Conservation (phyloP, 1,140 invertebrate genomes). For the Aleiodes sp. region DNA sequence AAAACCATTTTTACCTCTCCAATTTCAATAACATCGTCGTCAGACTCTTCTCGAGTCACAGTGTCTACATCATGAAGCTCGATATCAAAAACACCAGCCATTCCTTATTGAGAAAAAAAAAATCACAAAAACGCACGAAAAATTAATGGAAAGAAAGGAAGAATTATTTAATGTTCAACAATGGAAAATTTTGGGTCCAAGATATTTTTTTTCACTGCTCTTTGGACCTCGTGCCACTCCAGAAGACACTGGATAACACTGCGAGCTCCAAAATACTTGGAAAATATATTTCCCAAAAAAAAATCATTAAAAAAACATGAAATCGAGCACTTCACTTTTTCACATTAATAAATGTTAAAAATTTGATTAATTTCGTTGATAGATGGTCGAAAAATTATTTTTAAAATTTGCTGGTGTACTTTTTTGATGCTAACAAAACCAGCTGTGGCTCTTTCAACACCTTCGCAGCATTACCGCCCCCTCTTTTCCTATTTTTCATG, state of each 20-base stretch:
- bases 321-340: too few species aligned
- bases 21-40: constrained; percentile 85
- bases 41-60: constrained; percentile 73
- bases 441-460: neutral
- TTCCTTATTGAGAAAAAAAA: constrained; percentile 51
- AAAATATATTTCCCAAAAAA: too few species aligned
- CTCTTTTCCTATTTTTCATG: neutral
- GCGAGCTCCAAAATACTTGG: neutral
- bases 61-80: constrained; percentile 80
- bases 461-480: neutral
- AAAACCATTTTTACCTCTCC: constrained; percentile 73
- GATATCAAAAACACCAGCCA: constrained; percentile 88
- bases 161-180: too few species aligned
- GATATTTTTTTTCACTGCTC: neutral
- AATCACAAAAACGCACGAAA: neutral
- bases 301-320: too few species aligned
- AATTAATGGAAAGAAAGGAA: neutral
- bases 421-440: neutral
- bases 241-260: neutral
- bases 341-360: too few species aligned
- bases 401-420: too few species aligned
- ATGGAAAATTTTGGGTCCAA: too few species aligned
- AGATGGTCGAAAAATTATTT: too few species aligned
- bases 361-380: too few species aligned
- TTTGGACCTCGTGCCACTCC: neutral